phyloP scores from a whole-genome alignment of 1,140 invertebrate species.

The Drosophila auraria region DNA sequence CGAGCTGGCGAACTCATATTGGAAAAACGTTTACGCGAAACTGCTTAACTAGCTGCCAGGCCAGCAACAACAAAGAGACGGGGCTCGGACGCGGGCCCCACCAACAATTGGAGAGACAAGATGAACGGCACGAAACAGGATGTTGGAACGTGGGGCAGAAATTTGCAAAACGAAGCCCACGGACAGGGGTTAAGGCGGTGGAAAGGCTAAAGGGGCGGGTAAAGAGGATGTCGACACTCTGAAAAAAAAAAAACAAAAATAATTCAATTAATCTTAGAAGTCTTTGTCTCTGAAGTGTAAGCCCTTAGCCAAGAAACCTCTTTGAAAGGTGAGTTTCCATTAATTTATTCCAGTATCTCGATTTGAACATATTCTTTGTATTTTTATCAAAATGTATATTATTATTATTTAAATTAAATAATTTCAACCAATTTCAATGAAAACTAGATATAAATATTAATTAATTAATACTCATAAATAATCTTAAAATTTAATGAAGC shows the following conservation, averaged over 20 bases:
- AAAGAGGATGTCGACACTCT: constrained; percentile 15
- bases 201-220: background rate
- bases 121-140: constrained; percentile 82
- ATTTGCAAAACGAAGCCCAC: constrained; percentile 66
- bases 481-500: background rate
- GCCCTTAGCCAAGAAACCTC: too few relatives aligned
- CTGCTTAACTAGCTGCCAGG: constrained; percentile 81
- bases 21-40: constrained; percentile 81
- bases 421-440: too few relatives aligned
- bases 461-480: too few relatives aligned
- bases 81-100: constrained; percentile 22
- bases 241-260: constrained; percentile 7
- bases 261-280: background rate
- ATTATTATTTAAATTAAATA: too few relatives aligned
- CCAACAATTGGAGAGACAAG: constrained; percentile 80
- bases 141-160: constrained; percentile 80
- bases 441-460: too few relatives aligned
- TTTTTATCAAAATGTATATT: too few relatives aligned
- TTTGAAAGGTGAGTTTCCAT: too few relatives aligned
- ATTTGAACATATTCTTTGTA: too few relatives aligned
- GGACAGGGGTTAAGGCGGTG: constrained; percentile 13
- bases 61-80: constrained; percentile 64
- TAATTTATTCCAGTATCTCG: too few relatives aligned
- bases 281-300: too few relatives aligned
- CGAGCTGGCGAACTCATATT: constrained; percentile 58